These are phyloP conservation scores for Enoplosus armatus DNA, from an alignment of 2,797 vertebrate species.

Conservation along the genomic window DNA sequence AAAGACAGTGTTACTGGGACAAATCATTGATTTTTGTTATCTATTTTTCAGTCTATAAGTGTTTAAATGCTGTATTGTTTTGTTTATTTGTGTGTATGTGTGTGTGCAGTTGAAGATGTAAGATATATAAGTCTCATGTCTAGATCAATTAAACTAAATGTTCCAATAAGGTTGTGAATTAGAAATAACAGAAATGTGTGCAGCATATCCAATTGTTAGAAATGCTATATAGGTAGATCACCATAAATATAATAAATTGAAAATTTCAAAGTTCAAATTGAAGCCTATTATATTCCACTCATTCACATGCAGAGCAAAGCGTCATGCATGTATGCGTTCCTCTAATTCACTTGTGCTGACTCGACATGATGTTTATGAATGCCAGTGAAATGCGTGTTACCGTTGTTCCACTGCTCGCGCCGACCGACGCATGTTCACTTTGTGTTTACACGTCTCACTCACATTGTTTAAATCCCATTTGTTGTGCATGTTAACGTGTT, in stretches of 20 bases:
- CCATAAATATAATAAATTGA: too few species aligned
- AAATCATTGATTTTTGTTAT: neutral
- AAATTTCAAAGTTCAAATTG: neutral
- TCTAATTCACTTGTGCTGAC: slow-evolving; percentile 27
- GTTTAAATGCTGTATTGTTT: neutral
- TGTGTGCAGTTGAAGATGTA: too few species aligned
- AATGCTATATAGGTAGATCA: too few species aligned
- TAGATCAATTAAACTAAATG: neutral
- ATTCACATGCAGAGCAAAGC: neutral
- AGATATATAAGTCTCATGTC: too few species aligned
- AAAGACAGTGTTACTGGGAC: neutral
- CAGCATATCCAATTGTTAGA: too few species aligned
- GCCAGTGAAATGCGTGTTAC: slow-evolving; percentile 22
- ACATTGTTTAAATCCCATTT: slow-evolving; percentile 45
- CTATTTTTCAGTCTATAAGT: neutral
- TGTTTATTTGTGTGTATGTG: neutral
- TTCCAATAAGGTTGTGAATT: neutral
- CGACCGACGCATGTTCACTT: slow-evolving; percentile 23
- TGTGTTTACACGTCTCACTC: slow-evolving; percentile 50
- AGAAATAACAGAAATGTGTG: too few species aligned
- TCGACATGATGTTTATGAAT: slow-evolving; percentile 48
- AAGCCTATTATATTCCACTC: neutral
- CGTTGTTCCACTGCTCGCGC: neutral
- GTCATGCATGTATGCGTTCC: neutral
- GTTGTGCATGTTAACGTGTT: slow-evolving; percentile 55